Conservation (phyloP, 2,888 invertebrate genomes). For the Apodemia mormo region DNA sequence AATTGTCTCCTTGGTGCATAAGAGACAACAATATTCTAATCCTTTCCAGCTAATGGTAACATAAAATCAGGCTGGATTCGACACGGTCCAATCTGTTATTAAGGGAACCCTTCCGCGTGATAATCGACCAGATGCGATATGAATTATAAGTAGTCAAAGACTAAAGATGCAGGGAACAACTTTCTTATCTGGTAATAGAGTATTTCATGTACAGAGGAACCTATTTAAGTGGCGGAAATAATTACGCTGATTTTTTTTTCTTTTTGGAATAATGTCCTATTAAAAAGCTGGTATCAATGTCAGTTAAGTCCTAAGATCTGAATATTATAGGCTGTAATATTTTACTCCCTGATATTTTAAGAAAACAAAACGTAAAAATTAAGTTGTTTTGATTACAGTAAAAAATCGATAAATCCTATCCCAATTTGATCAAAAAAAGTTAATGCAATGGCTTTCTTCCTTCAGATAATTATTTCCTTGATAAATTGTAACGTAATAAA, state of each 20-base stretch:
- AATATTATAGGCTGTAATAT: too few relatives aligned
- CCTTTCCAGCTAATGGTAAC: slow-evolving; percentile 45
- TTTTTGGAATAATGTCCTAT: too few relatives aligned
- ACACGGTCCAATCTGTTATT: slow-evolving; percentile 50
- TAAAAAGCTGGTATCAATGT: too few relatives aligned
- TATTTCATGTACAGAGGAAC: slow-evolving; percentile 9
- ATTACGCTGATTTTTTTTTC: background rate
- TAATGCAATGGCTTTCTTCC: too few relatives aligned
- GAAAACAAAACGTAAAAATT: too few relatives aligned
- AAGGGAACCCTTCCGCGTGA: slow-evolving; percentile 48
- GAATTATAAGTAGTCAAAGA: slow-evolving; percentile 44
- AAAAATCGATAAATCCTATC: too few relatives aligned
- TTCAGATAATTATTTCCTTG: too few relatives aligned
- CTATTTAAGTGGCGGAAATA: background rate
- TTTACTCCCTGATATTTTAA: too few relatives aligned
- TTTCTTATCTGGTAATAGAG: slow-evolving; percentile 15
- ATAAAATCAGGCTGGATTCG: slow-evolving; percentile 52
- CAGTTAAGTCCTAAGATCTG: too few relatives aligned
- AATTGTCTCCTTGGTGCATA: slow-evolving; percentile 45
- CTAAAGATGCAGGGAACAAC: slow-evolving; percentile 19
- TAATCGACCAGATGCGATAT: slow-evolving; percentile 44
- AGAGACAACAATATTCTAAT: slow-evolving; percentile 37
- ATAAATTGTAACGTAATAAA: too few relatives aligned
- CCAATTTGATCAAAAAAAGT: background rate
- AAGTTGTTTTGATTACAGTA: too few relatives aligned